phyloP scores from a whole-genome alignment of 2,888 invertebrate species.

The Folsomia candida region DNA sequence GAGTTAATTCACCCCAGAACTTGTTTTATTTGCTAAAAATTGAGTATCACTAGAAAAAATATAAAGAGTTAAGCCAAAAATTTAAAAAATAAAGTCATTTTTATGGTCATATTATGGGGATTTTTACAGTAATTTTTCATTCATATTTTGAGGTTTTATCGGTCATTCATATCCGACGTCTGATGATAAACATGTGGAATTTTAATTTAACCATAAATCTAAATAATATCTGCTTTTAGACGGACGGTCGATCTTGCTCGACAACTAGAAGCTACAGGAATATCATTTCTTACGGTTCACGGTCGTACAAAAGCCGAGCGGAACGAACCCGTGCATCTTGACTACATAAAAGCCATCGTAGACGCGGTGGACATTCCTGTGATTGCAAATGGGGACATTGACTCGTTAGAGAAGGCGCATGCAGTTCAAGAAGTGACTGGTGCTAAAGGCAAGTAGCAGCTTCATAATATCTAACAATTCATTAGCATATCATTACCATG shows the following conservation, averaged over 20 bases:
- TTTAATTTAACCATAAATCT: background rate
- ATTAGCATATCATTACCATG: slow-evolving; percentile 7
- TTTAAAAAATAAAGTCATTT: background rate
- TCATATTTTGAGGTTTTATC: no score
- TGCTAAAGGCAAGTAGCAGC: slow-evolving; percentile 52
- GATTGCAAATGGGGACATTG: slow-evolving; percentile 89
- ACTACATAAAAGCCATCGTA: slow-evolving; percentile 69
- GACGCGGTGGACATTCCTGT: slow-evolving; percentile 75
- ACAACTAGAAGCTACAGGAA: slow-evolving; percentile 79
- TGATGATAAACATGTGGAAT: no score
- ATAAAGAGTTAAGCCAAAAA: no score
- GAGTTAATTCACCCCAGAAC: no score
- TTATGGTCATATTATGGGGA: no score
- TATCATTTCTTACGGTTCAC: slow-evolving; percentile 84
- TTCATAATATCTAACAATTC: no score
- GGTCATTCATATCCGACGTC: no score
- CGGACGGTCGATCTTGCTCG: slow-evolving; percentile 75
- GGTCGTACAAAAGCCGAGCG: slow-evolving; percentile 83
- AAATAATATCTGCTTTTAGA: slow-evolving; percentile 49
- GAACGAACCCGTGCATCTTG: slow-evolving; percentile 65
- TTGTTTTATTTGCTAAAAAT: background rate
- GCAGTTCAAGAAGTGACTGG: slow-evolving; percentile 65
- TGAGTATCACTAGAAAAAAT: no score
- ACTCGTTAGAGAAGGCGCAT: slow-evolving; percentile 68
- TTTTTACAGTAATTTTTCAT: no score